These are phyloP conservation scores for Epicampocera succincta DNA, from an alignment of 2,888 invertebrate genomes.

Conservation along the genomic window DNA sequence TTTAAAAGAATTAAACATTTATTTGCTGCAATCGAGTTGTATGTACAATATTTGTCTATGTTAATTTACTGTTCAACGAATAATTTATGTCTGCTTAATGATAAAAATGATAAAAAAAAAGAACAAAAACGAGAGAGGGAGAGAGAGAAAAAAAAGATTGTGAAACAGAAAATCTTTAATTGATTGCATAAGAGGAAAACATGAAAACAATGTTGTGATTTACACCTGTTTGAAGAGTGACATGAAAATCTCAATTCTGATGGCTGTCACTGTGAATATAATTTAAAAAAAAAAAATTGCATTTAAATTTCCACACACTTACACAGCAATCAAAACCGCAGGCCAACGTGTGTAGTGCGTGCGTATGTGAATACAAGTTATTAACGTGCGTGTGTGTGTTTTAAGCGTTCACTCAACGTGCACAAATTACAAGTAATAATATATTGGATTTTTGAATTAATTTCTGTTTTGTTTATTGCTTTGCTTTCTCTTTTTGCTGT, in stretches of 20 bases:
- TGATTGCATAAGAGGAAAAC: neutral
- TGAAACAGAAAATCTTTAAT: neutral
- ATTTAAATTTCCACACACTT: conserved; percentile 2
- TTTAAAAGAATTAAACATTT: neutral
- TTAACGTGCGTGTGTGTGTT: neutral
- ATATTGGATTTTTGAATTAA: conserved; percentile 23
- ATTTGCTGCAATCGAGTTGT: neutral
- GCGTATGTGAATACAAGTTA: neutral
- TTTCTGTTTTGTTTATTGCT: conserved; percentile 16
- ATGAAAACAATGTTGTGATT: conserved; percentile 1
- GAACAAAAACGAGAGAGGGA: no score
- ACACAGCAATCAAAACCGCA: neutral
- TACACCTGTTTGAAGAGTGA: conserved; percentile 45
- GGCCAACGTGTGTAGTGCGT: neutral
- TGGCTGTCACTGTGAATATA: conserved; percentile 13
- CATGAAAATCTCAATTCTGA: conserved; percentile 29
- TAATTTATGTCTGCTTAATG: conserved; percentile 1
- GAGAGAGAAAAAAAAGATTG: neutral
- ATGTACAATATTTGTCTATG: neutral
- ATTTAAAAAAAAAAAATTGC: conserved; percentile 1
- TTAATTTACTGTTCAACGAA: neutral
- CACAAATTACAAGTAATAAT: conserved; percentile 7
- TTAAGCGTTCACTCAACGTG: conserved; percentile 1
- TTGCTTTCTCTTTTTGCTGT: conserved; percentile 1
- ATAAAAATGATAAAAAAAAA: no score